phyloP scores from a whole-genome alignment of 2,888 invertebrate genomes.

The Pachymerium ferrugineum region DNA sequence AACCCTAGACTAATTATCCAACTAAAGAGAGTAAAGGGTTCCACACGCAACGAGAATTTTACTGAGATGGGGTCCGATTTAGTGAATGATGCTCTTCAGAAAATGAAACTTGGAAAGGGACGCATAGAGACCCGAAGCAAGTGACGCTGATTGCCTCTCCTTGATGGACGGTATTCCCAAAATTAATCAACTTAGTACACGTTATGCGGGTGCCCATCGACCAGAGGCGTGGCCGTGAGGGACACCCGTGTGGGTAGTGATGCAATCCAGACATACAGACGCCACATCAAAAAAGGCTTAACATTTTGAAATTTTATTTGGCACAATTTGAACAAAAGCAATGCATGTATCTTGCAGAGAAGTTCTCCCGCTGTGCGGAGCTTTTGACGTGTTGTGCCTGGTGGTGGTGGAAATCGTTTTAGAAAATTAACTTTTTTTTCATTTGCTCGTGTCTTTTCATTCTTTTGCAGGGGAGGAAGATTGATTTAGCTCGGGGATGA shows the following conservation, averaged over 20 bases:
- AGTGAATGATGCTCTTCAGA: background rate
- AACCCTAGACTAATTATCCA: background rate
- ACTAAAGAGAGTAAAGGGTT: background rate
- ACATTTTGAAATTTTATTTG: background rate
- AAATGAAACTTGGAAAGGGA: background rate
- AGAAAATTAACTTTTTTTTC: constrained; percentile 17
- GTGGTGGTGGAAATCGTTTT: constrained; percentile 20
- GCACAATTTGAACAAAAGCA: background rate
- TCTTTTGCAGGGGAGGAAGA: background rate
- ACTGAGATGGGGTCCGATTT: too few relatives aligned
- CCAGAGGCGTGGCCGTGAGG: constrained; percentile 15
- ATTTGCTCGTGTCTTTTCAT: background rate
- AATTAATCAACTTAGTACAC: constrained; percentile 10
- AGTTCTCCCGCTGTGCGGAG: constrained; percentile 17
- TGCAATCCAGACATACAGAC: constrained; percentile 4
- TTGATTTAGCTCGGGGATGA: constrained; percentile 24
- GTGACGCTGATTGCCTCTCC: constrained; percentile 1
- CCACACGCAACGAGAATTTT: too few relatives aligned
- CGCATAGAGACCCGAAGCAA: background rate
- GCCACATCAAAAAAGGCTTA: background rate
- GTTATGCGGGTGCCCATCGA: background rate
- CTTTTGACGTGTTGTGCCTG: constrained; percentile 18
- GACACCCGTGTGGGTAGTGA: constrained; percentile 9
- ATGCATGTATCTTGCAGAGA: constrained; percentile 6
- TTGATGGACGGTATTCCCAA: background rate